Evolutionary conservation across 2,113 vertebrate genomes (phyloP).

Genomic region (Semicossyphus pulcher): DNA sequence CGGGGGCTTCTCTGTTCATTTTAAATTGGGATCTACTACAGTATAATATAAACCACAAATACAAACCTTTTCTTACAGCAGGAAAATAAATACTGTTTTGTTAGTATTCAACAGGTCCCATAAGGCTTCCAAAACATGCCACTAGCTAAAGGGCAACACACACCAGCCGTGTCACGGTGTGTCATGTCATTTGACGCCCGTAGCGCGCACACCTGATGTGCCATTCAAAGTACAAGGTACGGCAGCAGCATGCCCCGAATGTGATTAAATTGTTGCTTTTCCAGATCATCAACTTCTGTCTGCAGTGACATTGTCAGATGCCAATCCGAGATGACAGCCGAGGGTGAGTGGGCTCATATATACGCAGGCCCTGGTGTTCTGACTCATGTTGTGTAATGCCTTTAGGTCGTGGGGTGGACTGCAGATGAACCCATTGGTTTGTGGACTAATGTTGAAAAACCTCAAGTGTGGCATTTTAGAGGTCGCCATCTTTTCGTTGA

Average conservation of each 20-base stretch:
- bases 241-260: not conserved
- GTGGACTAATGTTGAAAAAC: no score
- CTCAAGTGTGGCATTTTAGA: no score
- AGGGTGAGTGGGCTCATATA: slow-evolving; percentile 7
- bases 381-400: slow-evolving; percentile 9
- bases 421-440: no score
- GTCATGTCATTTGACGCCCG: slow-evolving; percentile 13
- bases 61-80: slow-evolving; percentile 1
- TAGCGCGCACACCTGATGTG: slow-evolving; percentile 15
- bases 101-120: slow-evolving; percentile 8
- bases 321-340: slow-evolving; percentile 4
- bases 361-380: not conserved
- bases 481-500: no score
- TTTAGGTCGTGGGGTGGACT: no score
- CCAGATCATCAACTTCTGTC: not conserved
- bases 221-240: not conserved
- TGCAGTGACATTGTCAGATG: not conserved
- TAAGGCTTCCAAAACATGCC: not conserved
- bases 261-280: slow-evolving; percentile 33
- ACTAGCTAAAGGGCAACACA: slow-evolving; percentile 33
- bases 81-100: not conserved
- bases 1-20: no score
- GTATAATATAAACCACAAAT: no score
- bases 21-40: not conserved
- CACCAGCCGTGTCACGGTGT: slow-evolving; percentile 16